Evolutionary conservation across 1,140 invertebrate genomes (phyloP).

Genomic region (Drosophila simulans): DNA sequence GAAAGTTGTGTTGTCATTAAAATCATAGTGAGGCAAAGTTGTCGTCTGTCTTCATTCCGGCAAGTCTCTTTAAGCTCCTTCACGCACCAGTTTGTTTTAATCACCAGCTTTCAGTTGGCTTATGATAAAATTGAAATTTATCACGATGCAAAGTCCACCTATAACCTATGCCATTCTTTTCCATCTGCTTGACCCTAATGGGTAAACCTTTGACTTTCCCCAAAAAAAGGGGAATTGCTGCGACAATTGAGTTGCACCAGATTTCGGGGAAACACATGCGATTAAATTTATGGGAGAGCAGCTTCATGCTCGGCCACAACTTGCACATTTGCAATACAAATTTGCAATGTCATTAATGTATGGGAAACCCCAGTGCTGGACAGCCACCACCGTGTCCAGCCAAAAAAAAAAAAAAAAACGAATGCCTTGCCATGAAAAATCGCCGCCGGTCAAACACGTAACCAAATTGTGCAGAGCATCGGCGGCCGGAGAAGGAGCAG

Average conservation of each 20-base stretch:
- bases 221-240: not conserved
- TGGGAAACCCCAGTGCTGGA: conserved; percentile 26
- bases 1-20: conserved; percentile 61
- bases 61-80: not conserved
- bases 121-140: not conserved
- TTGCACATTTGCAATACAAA: conserved; percentile 76
- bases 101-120: not conserved
- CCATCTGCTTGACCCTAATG: conserved; percentile 7
- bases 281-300: conserved; percentile 46
- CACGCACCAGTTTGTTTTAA: conserved; percentile 19
- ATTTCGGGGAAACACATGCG: conserved; percentile 26
- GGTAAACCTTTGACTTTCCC: conserved; percentile 8
- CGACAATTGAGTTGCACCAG: conserved; percentile 27
- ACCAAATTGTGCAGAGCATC: conserved; percentile 72
- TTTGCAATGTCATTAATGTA: conserved; percentile 74
- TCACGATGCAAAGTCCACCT: not conserved
- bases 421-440: conserved; percentile 72
- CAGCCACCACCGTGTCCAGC: not conserved
- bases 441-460: conserved; percentile 80
- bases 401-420: conserved; percentile 24
- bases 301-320: conserved; percentile 30
- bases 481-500: conserved; percentile 17
- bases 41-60: not conserved
- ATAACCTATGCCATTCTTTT: not conserved
- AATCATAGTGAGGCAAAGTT: conserved; percentile 43